Evolutionary conservation across 2,888 invertebrate species (phyloP).

Genomic region (Eilema caniola): DNA sequence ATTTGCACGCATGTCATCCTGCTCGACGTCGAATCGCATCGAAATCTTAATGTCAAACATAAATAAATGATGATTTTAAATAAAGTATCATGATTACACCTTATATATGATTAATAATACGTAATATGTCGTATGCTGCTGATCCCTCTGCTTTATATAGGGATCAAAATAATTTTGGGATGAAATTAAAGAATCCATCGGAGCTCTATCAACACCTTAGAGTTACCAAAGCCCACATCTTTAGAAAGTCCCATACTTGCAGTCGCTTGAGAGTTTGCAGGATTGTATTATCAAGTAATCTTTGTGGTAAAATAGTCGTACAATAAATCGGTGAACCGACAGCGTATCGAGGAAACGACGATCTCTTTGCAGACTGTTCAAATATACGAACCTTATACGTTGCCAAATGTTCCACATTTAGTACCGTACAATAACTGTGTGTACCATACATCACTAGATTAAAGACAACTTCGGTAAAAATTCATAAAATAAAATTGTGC

Average conservation of each 20-base stretch:
- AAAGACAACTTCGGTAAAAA: background rate
- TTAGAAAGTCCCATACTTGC: background rate
- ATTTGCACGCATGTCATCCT: too few species aligned
- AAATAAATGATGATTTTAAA: too few species aligned
- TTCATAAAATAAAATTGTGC: background rate
- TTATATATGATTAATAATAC: too few species aligned
- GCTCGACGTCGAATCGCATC: too few species aligned
- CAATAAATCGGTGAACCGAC: conserved; percentile 29
- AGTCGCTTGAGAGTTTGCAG: background rate
- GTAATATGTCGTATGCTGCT: too few species aligned
- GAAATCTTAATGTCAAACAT: too few species aligned
- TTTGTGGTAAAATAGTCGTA: conserved; percentile 25
- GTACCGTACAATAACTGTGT: conserved; percentile 32
- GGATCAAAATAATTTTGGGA: too few species aligned
- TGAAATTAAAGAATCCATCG: too few species aligned
- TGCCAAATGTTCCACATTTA: conserved; percentile 40
- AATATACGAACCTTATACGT: conserved; percentile 29
- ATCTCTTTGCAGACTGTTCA: conserved; percentile 29
- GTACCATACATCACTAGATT: conserved; percentile 7
- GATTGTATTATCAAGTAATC: conserved; percentile 8
- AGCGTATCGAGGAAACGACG: conserved; percentile 21
- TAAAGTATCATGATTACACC: too few species aligned
- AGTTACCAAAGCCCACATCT: too few species aligned
- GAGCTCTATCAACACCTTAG: too few species aligned
- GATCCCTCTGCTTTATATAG: too few species aligned